Conservation (phyloP, 2,797 vertebrate genomes). For the Pteronotus mesoamericanus region DNA sequence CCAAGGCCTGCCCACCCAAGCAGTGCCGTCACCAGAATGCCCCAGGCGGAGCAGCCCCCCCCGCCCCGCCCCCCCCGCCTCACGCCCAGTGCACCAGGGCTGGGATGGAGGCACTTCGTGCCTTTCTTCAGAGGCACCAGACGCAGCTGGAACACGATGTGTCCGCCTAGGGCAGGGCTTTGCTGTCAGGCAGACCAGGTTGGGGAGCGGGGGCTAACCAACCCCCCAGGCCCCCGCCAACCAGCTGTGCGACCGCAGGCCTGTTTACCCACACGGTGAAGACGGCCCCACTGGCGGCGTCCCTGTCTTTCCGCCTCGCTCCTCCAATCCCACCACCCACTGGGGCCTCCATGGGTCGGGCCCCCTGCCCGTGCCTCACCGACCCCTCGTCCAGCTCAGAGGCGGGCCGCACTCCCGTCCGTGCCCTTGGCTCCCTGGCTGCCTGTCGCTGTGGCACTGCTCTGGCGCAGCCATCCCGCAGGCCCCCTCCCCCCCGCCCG, state of each 20-base stretch:
- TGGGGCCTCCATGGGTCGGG: background rate
- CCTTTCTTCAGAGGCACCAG: background rate
- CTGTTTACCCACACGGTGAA: fast-evolving
- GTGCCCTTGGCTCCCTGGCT: fast-evolving
- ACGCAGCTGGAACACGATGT: background rate
- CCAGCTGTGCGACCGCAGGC: fast-evolving
- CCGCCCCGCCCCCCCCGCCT: background rate
- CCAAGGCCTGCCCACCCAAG: background rate
- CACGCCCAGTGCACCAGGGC: fast-evolving
- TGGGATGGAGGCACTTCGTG: fast-evolving
- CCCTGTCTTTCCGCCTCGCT: background rate
- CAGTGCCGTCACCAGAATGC: too few species aligned
- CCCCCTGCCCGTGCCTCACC: background rate
- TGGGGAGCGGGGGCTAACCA: background rate
- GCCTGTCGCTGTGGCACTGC: background rate
- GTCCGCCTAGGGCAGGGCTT: background rate
- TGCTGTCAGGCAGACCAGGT: background rate
- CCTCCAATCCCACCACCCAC: background rate
- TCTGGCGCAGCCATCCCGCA: background rate
- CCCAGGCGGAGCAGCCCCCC: background rate
- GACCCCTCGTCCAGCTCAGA: background rate
- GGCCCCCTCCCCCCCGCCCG: too few species aligned
- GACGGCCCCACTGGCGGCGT: background rate
- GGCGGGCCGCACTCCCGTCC: background rate
- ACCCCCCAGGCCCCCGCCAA: background rate